Percentiles rank a stretch among this genome's conserved stretches.
phyloP scores from a whole-genome alignment of 2,113 vertebrate species.

The Ictalurus punctatus region DNA sequence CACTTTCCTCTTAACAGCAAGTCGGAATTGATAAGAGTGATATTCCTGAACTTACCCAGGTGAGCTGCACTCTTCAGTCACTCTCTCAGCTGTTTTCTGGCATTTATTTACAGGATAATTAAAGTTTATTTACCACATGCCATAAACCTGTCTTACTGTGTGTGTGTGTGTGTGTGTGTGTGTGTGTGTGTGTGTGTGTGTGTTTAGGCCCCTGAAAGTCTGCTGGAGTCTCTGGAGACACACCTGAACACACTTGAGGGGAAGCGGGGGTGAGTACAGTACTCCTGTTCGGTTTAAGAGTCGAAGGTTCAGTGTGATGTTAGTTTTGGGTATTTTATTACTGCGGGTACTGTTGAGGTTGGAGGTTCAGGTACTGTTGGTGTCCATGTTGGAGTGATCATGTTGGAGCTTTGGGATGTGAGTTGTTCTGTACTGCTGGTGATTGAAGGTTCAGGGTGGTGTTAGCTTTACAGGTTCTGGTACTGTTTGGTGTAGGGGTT shows the following conservation, averaged over 20 bases:
- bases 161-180: slow-evolving; percentile 14
- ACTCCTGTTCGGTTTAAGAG: background rate
- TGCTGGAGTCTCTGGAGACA: slow-evolving; percentile 95
- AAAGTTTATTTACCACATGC: background rate
- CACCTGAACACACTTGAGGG: slow-evolving; percentile 98
- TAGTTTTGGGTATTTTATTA: background rate
- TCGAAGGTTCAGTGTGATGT: background rate
- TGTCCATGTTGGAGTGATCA: background rate
- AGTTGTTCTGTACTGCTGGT: background rate
- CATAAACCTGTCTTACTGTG: background rate
- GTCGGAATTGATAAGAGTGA: slow-evolving; percentile 99
- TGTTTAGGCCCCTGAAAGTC: slow-evolving; percentile 92
- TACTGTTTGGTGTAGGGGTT: background rate
- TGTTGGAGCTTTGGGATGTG: background rate
- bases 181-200: slow-evolving; percentile 55
- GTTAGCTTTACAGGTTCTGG: background rate
- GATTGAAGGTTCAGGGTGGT: background rate
- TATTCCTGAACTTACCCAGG: slow-evolving; percentile 97
- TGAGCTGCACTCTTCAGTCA: slow-evolving; percentile 59
- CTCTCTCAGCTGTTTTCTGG: background rate
- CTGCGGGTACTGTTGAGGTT: background rate
- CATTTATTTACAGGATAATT: background rate
- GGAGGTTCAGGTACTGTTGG: background rate
- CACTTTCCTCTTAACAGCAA: slow-evolving; percentile 79
- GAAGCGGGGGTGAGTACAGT: slow-evolving; percentile 82